Evolutionary conservation across 2,888 invertebrate species (phyloP), one percentile per base, ranked within the genome.

Genomic region (Allophyes oxyacanthae): DNA sequence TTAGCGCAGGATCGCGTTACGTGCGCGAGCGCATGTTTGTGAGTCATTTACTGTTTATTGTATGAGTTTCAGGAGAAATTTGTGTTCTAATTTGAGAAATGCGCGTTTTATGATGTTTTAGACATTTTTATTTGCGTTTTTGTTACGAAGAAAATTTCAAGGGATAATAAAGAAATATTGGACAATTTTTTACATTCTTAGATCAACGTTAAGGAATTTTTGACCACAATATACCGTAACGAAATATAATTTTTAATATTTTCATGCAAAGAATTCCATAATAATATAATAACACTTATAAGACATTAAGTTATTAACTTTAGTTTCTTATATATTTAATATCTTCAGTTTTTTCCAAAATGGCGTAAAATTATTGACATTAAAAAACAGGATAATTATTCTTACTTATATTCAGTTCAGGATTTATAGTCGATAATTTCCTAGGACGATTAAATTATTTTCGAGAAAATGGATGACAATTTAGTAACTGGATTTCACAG

Each of bases 1-100:
- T 75, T 73, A 77, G 73, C 67, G 57, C 82, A 71, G 81, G 82
- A 82, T 83, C 74, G 56, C 48, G 73, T 84, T 83, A 83, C 82
- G 34, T 60, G 73, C 71, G 75, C 75, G 52, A 34, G 75, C 61
- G 65, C 68, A 66, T 32, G 50, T 55, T 43, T 53, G 49, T 77
- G 69, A 77, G 40, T 77, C 75, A 76, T 41, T 48, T 37, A 45
- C 46, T 62, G 57, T 44, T 56, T 54, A 72, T 63, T 63, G 43
- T 63, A 42, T 41, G 40, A 48, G 45, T 33, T 64, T 70, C 41
- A 11, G 64, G 56, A 69, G 64, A 64, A 65, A 71, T 71, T 45
- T 45, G 45, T 43, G 60, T 25, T 59, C 64, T 65, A 58, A 65
- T 62, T 74, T 49, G 40, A 44, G 50, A 72, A 56, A 63, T 75